A percentile compares a stretch with the other conserved stretches of the same genome.
phyloP scores from a whole-genome alignment of 2,888 invertebrate species.

The Isoperla grammatica region DNA sequence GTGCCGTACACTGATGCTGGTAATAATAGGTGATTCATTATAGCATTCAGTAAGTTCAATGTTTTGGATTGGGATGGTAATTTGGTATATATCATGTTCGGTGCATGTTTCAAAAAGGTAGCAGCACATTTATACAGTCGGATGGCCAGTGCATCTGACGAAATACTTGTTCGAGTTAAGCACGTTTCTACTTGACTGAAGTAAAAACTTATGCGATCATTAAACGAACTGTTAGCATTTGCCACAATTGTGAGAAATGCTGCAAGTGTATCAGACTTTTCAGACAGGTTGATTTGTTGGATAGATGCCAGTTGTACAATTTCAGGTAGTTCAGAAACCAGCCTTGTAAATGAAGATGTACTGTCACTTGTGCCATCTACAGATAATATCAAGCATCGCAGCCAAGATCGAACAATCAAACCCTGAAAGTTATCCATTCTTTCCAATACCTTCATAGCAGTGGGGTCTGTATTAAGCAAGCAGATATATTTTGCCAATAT shows the following conservation, averaged over 20 bases:
- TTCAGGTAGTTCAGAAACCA: not conserved
- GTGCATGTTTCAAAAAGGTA: not conserved
- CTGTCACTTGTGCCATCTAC: not conserved
- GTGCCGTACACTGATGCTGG: not conserved
- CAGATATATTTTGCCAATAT: not conserved
- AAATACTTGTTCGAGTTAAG: conserved; percentile 2
- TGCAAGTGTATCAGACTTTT: not conserved
- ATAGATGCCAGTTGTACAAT: not conserved
- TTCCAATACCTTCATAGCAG: not conserved
- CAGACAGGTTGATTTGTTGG: not conserved
- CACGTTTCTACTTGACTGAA: not conserved
- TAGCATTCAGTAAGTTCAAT: not conserved
- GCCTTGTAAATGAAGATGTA: not conserved
- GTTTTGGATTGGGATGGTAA: not conserved
- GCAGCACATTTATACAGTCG: conserved; percentile 6
- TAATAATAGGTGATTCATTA: not conserved
- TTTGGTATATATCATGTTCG: not conserved
- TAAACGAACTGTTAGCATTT: not conserved
- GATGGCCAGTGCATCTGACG: not conserved
- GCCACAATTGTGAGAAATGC: not conserved
- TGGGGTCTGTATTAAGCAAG: not conserved
- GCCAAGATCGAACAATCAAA: not conserved
- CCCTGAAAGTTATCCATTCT: conserved; percentile 11
- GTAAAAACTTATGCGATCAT: not conserved
- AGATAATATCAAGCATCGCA: conserved; percentile 2